Evolutionary conservation across 2,113 vertebrate genomes (phyloP), one percentile per base, ranked within the genome.

Genomic region (Pterocles burchelli): DNA sequence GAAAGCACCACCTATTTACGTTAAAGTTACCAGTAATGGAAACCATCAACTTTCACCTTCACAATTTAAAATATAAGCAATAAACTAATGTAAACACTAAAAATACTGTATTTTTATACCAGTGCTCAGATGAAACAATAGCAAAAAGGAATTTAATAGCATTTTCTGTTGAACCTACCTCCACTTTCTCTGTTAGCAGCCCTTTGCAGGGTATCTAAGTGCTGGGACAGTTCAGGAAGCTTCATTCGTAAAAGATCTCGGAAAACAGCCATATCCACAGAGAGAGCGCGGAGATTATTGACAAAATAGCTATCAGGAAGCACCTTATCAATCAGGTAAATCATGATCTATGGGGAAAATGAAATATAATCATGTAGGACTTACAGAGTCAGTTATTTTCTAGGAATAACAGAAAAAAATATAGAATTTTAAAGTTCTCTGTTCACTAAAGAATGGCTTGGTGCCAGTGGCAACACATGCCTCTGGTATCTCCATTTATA

Each of bases 271-370:
- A 99, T 99, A 94, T 99, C 99, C 96, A 99, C 99, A 75, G 99
- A 99, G 28, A 99, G 97, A 2, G 99, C 99, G 33, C 98, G 99
- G 73, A 99, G 98, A 93, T 99, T 99, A 97, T 99, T 99, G 93
- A 99, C 99, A 98, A 99, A 99, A 96, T 99, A 99, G 95, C 99
- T 99, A 77, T 99, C 99, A 16, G 99, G 99, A 95, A 99, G 98
- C 68, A 99, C 99, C 93, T 99, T 99, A 98, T 99, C 99, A 46
- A 99, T 99, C 90, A 99, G 97, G 90, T 99, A 99, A 97, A 99
- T 99, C 99, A 99, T 99, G 93, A 99, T 99, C 99, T 99, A 95
- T 74, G 77, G 78, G 75, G 55, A 91, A 86, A 87, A 96, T 62
- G 6, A 74, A 86, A 54, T 43, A 52, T 29, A 54, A 62, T 48